Evolutionary conservation across 2,113 vertebrate genomes (phyloP).

Genomic region (Upupa epops): DNA sequence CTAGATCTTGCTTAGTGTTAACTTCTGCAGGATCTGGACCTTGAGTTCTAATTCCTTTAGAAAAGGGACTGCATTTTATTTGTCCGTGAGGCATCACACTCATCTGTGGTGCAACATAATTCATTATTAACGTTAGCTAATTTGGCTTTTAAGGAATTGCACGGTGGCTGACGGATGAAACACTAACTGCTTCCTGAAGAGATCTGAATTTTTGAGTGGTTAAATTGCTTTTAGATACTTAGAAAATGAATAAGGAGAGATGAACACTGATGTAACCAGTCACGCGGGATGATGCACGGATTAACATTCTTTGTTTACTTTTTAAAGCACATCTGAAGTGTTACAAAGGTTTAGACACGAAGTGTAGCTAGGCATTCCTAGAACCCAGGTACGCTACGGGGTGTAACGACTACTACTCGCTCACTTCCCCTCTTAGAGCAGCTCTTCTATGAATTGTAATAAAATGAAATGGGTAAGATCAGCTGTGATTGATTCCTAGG

Average conservation of each 20-base stretch:
- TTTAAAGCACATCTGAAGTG: constrained; percentile 53
- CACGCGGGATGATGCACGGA: background rate
- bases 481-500: background rate
- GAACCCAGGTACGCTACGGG: constrained; percentile 1
- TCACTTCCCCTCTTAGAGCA: background rate
- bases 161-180: background rate
- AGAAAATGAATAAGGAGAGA: background rate
- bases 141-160: constrained; percentile 6
- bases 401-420: background rate
- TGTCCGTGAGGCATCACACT: background rate
- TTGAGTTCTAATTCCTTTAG: background rate
- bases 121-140: background rate
- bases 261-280: constrained; percentile 12
- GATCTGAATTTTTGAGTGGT: background rate
- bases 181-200: background rate
- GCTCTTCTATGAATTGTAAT: background rate
- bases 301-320: constrained; percentile 56
- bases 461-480: background rate
- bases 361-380: background rate
- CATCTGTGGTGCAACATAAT: background rate
- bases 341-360: constrained; percentile 22
- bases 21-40: background rate
- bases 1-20: background rate
- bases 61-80: background rate
- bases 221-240: constrained; percentile 21